Evolutionary conservation across 2,113 vertebrate species (phyloP), one percentile per base, ranked within the genome.

Genomic region (Tringa solitaria): DNA sequence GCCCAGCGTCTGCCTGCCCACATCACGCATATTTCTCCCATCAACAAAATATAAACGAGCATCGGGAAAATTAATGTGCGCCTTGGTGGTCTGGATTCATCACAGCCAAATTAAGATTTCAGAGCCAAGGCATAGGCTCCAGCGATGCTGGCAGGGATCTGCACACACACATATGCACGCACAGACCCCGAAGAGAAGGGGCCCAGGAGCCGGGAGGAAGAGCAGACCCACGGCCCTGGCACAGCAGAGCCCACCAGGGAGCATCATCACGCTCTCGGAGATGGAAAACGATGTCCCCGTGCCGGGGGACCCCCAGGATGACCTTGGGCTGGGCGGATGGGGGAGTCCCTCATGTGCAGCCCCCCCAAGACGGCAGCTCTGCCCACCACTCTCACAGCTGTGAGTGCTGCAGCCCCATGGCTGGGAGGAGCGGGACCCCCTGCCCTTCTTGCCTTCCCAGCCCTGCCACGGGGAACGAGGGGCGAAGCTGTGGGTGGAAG

Each of bases 41-140:
- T 98, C 97, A 98, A 95, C 97, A 93, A 96, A 98, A 97, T 96
- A 97, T 97, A 98, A 98, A 98, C 90, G 97, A 98, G 97, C 97
- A 97, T 83, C 95, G 51, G 96, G 97, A 97, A 98, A 98, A 98
- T 97, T 96, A 97, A 97, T 95, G 98, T 97, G 97, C 17, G 88
- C 90, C 97, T 90, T 68, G 98, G 98, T 98, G 98, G 98, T 98
- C 98, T 93, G 85, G 87, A 94, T 93, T 98, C 96, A 94, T 97
- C 96, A 96, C 91, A 97, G 97, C 88, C 95, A 91, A 96, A 95
- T 87, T 84, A 89, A 93, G 94, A 92, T 95, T 87, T 93, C 50
- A 6, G 83, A 97, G 96, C 94, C 95, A 97, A 97, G 87, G 96
- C 94, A 92, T 1, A 72, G 89, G n/a, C 93, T 97, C 57, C 77